These are phyloP conservation scores for Euspilapteryx auroguttella DNA, from an alignment of 2,888 invertebrate species.

Conservation along the genomic window DNA sequence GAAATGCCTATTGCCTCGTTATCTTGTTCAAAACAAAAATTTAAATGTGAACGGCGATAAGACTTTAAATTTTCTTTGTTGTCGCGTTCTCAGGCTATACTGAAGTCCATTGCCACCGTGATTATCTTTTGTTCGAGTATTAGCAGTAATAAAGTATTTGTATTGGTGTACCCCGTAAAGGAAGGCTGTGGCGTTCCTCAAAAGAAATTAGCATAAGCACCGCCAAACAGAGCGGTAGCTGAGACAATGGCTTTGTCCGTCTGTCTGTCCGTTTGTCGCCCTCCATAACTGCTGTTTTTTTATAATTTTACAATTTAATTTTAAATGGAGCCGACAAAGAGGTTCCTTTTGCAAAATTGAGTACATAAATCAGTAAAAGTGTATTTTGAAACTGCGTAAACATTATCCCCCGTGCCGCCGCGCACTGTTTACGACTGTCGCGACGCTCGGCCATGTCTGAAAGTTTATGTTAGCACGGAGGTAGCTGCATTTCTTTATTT, in stretches of 20 bases:
- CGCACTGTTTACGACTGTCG: constrained; percentile 12
- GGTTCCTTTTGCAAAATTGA: constrained; percentile 12
- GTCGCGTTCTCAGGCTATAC: constrained; percentile 1
- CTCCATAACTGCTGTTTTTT: constrained; percentile 27
- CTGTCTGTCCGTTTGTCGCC: constrained; percentile 33
- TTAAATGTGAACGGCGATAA: constrained; percentile 1
- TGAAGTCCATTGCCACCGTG: neutral
- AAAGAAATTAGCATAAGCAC: constrained; percentile 55
- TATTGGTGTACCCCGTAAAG: constrained; percentile 18
- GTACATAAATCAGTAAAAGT: too few relatives aligned
- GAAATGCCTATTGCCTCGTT: neutral
- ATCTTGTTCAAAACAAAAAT: neutral
- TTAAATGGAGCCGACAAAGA: constrained; percentile 22
- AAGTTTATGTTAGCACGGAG: constrained; percentile 12
- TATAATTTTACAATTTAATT: constrained; percentile 28
- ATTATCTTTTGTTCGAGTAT: constrained; percentile 16
- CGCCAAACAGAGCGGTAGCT: constrained; percentile 31
- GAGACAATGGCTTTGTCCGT: constrained; percentile 56
- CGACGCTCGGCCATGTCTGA: constrained; percentile 10
- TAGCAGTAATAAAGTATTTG: constrained; percentile 32
- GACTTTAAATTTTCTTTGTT: neutral
- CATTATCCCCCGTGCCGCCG: constrained; percentile 13
- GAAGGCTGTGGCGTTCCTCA: constrained; percentile 32
- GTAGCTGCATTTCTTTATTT: constrained; percentile 11
- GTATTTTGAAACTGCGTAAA: constrained; percentile 8